phyloP scores from a whole-genome alignment of 2,113 vertebrate species.

The Garra rufa region DNA sequence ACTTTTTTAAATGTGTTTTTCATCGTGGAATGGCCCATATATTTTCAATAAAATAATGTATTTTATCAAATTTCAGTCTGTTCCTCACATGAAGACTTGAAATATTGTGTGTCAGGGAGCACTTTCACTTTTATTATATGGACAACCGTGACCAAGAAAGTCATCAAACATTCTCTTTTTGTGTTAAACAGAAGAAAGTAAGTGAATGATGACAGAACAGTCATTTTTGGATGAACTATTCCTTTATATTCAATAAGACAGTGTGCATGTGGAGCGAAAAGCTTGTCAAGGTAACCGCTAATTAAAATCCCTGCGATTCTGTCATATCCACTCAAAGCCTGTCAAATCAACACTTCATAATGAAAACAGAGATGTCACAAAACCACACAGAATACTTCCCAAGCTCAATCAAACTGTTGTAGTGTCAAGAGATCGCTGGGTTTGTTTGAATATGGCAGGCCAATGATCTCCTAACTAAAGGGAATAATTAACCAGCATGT shows the following conservation, averaged over 20 bases:
- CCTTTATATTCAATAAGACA: neutral
- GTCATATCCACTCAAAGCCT: neutral
- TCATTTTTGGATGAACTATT: slow-evolving; percentile 5
- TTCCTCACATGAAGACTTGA: neutral
- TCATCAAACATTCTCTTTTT: neutral
- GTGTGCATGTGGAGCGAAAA: neutral
- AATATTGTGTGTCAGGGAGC: neutral
- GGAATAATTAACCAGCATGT: slow-evolving; percentile 39
- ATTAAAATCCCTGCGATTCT: slow-evolving; percentile 7
- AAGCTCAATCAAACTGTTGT: neutral
- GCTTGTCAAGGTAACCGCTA: slow-evolving; percentile 16
- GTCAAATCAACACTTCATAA: slow-evolving; percentile 5
- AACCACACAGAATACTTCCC: neutral
- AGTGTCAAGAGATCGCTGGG: neutral
- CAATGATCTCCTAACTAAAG: slow-evolving; percentile 20
- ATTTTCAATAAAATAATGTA: neutral
- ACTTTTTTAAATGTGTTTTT: too few relatives aligned
- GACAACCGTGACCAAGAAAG: neutral
- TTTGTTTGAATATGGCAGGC: slow-evolving; percentile 26
- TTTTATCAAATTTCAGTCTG: neutral
- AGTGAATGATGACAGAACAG: neutral
- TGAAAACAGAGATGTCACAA: neutral
- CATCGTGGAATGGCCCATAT: too few relatives aligned
- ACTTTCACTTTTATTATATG: neutral
- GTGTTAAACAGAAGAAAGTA: neutral